These are phyloP conservation scores for Cherax quadricarinatus DNA, from an alignment of 1,140 invertebrate species.

Conservation along the genomic window DNA sequence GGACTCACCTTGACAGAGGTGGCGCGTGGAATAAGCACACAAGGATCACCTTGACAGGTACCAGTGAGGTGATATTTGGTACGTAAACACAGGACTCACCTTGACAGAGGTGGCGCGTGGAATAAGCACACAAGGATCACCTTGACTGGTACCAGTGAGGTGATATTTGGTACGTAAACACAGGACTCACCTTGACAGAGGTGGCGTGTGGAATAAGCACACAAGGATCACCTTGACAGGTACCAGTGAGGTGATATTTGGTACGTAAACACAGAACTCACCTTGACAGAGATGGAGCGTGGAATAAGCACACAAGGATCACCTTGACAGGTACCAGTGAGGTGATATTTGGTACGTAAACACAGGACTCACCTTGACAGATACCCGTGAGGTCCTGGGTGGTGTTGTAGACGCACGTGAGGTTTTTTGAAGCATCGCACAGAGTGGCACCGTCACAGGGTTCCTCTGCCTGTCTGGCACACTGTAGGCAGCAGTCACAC, in stretches of 20 bases:
- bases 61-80: no score
- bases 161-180: no score
- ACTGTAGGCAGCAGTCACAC: slow-evolving; percentile 79
- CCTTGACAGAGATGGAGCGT: no score
- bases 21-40: no score
- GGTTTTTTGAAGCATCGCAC: slow-evolving; percentile 76
- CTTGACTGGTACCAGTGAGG: no score
- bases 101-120: no score
- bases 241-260: not conserved
- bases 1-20: no score
- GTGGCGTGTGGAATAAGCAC: not conserved
- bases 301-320: not conserved
- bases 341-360: not conserved
- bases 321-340: not conserved
- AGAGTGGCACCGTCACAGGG: slow-evolving; percentile 76
- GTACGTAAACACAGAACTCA: not conserved
- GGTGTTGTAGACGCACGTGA: slow-evolving; percentile 75
- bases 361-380: slow-evolving; percentile 75
- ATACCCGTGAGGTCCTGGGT: slow-evolving; percentile 72
- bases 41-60: no score
- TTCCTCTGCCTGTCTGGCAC: slow-evolving; percentile 78
- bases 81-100: no score
- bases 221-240: not conserved
- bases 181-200: no score
- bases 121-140: no score